A percentile compares a stretch with the other conserved stretches of the same genome.
These are phyloP conservation scores for Byasa hedistus DNA, from an alignment of 2,888 invertebrate genomes.

Conservation along the genomic window DNA sequence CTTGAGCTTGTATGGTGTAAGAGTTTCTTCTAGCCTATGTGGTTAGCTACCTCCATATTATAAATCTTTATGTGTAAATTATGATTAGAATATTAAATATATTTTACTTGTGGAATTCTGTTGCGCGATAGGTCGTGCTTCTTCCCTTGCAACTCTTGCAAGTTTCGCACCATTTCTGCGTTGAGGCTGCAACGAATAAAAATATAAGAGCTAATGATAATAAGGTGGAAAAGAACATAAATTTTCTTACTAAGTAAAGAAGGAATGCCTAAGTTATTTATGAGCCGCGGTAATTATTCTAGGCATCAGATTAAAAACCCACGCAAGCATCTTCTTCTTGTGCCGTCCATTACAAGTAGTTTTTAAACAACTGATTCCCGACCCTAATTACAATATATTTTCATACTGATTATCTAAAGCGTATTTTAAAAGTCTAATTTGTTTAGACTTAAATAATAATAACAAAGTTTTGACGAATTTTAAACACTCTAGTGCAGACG, in stretches of 20 bases:
- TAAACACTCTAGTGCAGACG: too few relatives aligned
- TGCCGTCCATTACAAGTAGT: constrained; percentile 49
- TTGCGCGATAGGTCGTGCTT: constrained; percentile 47
- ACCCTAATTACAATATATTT: constrained; percentile 39
- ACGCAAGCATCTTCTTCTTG: constrained; percentile 37
- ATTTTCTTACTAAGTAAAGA: constrained; percentile 20
- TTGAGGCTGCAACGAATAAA: constrained; percentile 47
- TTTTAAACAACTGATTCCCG: constrained; percentile 48
- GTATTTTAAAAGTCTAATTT: constrained; percentile 22
- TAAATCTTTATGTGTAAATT: too few relatives aligned
- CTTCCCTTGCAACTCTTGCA: constrained; percentile 60
- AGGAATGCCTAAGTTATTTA: constrained; percentile 35
- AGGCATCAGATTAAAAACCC: constrained; percentile 35
- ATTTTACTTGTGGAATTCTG: constrained; percentile 38
- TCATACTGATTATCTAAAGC: constrained; percentile 37
- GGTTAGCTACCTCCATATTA: too few relatives aligned
- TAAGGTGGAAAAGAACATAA: constrained; percentile 7
- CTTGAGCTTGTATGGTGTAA: too few relatives aligned
- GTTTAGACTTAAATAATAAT: not conserved
- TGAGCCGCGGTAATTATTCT: constrained; percentile 29
- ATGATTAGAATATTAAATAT: not conserved
- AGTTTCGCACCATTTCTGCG: constrained; percentile 52
- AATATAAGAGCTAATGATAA: constrained; percentile 18
- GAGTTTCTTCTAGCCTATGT: too few relatives aligned
- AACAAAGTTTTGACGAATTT: too few relatives aligned